Evolutionary conservation across 2,113 vertebrate species (phyloP), one percentile per base, ranked within the genome.

Genomic region (Dicentrarchus labrax): DNA sequence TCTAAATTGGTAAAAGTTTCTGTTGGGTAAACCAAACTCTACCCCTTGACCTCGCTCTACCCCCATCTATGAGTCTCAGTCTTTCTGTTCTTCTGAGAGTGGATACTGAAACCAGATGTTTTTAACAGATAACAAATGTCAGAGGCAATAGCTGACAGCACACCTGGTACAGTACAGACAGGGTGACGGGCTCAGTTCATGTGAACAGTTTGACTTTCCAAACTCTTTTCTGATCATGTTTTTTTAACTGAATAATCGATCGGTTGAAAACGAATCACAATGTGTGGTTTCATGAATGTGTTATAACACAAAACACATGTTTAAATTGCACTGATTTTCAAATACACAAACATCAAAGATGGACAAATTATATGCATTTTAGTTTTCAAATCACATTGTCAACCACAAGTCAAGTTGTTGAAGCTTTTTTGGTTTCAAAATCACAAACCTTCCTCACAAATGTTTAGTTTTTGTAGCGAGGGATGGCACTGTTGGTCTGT

Each of bases 91-190:
- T 85, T 89, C 77, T 62, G 64, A 78, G 88, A 80, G 86, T 64
- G 64, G 70, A 91, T 83, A 94, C 84, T 95, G 53, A 85, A 95
- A 93, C 83, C 95, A 96, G 94, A 95, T 95, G 95, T 93, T 79
- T 87, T 86, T 87, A 95, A 95, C 90, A 95, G 92, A 94, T 94
- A 94, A 85, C 94, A 93, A 94, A 93, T 94, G 94, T 94, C 92
- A 90, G 88, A 88, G 78, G 75, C 83, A 89, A 91, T 92, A 88
- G 87, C 88, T 82, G 90, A 82, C 91, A 69, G 89, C 84, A 86
- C 93, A 94, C 92, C 94, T 95, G 94, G 93, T 94, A 88, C 81
- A 92, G 87, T 89, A 91, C 91, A 93, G 92, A 89, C 87, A 74
- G 77, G 72, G 0, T 21, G 78, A 86, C 74, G 17, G 78, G 45